Evolutionary conservation across 2,113 vertebrate species (phyloP).

Genomic region (Ctenodactylus gundi): DNA sequence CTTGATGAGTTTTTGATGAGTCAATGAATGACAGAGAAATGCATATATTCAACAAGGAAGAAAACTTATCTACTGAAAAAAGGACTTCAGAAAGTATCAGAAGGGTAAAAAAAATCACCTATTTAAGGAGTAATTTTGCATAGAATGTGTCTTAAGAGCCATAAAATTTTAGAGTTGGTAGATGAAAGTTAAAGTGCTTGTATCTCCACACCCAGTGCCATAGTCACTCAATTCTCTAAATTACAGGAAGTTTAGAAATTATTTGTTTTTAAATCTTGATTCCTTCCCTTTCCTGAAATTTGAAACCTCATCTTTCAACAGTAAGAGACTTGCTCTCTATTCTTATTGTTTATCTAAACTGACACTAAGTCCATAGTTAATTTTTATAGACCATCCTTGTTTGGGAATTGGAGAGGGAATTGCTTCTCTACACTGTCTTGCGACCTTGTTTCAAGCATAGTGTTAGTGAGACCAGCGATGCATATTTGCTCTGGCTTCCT

Average conservation of each 20-base stretch:
- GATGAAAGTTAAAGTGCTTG: not conserved
- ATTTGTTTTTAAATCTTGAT: not conserved
- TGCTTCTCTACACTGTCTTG: not conserved
- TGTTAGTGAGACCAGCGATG: not conserved
- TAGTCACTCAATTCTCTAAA: not conserved
- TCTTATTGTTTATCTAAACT: not conserved
- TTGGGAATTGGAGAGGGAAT: not conserved
- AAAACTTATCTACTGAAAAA: not conserved
- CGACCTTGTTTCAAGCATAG: not conserved
- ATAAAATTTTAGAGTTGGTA: not conserved
- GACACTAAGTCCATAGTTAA: not conserved
- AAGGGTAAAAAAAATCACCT: constrained; percentile 7
- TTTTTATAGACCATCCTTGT: not conserved
- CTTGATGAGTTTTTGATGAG: not conserved
- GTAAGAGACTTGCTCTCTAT: not conserved
- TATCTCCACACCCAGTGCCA: not conserved
- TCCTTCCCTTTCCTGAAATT: not conserved
- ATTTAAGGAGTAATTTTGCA: not conserved
- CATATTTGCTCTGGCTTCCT: not conserved
- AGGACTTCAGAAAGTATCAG: not conserved
- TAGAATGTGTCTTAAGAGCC: not conserved
- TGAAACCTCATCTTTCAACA: not conserved
- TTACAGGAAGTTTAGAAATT: not conserved
- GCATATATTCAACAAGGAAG: not conserved
- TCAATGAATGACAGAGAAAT: not conserved